These are phyloP conservation scores for Eledona agricola DNA, from an alignment of 2,888 invertebrate genomes.

Conservation along the genomic window DNA sequence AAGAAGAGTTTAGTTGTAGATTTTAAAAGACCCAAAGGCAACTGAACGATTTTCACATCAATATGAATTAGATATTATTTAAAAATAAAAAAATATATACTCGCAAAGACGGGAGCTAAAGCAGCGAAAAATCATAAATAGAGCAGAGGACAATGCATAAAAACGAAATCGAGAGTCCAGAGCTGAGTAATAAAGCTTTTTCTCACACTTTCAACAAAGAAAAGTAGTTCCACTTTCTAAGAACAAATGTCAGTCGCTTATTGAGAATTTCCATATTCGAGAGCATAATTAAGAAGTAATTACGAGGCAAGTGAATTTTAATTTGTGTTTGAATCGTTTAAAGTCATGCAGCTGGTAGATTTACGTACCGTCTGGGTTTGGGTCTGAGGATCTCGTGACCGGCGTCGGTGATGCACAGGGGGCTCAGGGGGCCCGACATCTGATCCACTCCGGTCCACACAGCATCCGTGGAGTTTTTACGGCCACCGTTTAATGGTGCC, in stretches of 20 bases:
- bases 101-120: no score
- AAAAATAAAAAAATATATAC: no score
- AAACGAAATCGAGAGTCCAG: slow-evolving; percentile 29
- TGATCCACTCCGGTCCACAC: slow-evolving; percentile 67
- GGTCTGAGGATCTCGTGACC: slow-evolving; percentile 87
- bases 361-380: slow-evolving; percentile 80
- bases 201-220: slow-evolving; percentile 40
- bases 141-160: no score
- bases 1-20: no score
- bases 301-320: background rate
- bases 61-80: no score
- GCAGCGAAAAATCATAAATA: slow-evolving; percentile 10
- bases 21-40: no score
- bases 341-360: background rate
- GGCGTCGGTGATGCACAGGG: slow-evolving; percentile 74
- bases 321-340: background rate
- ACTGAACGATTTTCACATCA: no score
- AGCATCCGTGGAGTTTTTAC: slow-evolving; percentile 51
- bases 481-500: slow-evolving; percentile 49
- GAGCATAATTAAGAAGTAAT: background rate
- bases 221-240: slow-evolving; percentile 41
- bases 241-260: slow-evolving; percentile 16
- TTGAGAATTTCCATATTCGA: slow-evolving; percentile 30
- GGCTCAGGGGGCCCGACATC: slow-evolving; percentile 70
- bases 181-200: slow-evolving; percentile 8